Evolutionary conservation across 2,113 vertebrate species (phyloP).

Genomic region (Clarias gariepinus): DNA sequence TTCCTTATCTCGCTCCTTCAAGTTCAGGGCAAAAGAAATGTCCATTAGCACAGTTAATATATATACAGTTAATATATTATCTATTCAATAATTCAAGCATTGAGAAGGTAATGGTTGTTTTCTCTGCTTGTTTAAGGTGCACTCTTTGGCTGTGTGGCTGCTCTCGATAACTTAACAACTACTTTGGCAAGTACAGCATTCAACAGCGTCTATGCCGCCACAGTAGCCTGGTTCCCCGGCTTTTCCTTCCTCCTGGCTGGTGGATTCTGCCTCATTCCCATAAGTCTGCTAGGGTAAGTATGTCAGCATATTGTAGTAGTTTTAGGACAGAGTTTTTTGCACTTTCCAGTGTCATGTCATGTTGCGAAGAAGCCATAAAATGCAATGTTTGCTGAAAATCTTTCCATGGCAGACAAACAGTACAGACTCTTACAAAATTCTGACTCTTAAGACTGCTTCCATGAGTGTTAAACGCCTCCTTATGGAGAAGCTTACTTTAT

Average conservation of each 20-base stretch:
- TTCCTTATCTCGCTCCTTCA: neutral
- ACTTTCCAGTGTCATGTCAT: neutral
- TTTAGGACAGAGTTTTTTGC: neutral
- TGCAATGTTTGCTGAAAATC: neutral
- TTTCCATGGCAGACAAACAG: neutral
- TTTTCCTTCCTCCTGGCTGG: slow-evolving; percentile 85
- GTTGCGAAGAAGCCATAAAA: neutral
- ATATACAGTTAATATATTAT: neutral
- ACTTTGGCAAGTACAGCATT: slow-evolving; percentile 71
- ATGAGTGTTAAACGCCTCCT: neutral
- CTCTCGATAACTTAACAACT: slow-evolving; percentile 78
- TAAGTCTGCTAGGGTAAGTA: slow-evolving; percentile 79
- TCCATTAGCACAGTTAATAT: too few relatives aligned
- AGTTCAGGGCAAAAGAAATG: neutral
- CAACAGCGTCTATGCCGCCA: slow-evolving; percentile 83
- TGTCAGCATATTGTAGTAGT: neutral
- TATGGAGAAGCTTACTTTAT: neutral
- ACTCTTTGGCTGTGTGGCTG: slow-evolving; percentile 88
- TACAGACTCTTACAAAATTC: neutral
- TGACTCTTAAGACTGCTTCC: neutral
- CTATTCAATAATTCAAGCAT: neutral
- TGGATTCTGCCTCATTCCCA: slow-evolving; percentile 80
- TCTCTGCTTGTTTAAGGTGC: slow-evolving; percentile 74
- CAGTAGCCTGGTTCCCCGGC: slow-evolving; percentile 84
- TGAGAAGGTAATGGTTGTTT: neutral